These are phyloP conservation scores for Hemistola chrysoprasaria DNA, from an alignment of 2,888 invertebrate genomes.

Conservation along the genomic window DNA sequence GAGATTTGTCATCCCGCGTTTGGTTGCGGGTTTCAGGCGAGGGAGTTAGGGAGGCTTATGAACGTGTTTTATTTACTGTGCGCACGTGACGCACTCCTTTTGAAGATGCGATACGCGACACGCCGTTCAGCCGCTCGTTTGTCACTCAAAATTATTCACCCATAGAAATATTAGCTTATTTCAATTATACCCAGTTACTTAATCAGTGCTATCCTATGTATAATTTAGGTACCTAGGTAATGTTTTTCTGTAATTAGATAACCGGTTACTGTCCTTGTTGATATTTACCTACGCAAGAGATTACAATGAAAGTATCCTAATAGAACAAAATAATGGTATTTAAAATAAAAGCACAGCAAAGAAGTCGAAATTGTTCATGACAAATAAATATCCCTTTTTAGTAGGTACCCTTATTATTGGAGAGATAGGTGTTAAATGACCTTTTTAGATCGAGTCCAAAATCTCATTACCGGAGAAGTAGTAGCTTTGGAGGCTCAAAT, in stretches of 20 bases:
- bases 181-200: conserved; percentile 44
- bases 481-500: conserved; percentile 59
- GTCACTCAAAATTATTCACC: conserved; percentile 60
- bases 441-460: conserved; percentile 60
- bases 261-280: too few species aligned
- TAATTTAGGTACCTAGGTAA: too few species aligned
- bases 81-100: conserved; percentile 58
- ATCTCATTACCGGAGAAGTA: conserved; percentile 63
- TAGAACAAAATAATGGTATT: too few species aligned
- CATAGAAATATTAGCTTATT: conserved; percentile 46
- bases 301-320: too few species aligned
- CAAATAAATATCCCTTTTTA: too few species aligned
- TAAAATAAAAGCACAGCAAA: background rate
- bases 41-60: conserved; percentile 39
- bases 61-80: conserved; percentile 66
- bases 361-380: too few species aligned
- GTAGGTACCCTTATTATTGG: conserved; percentile 26
- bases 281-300: too few species aligned
- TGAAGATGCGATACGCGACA: conserved; percentile 52
- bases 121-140: conserved; percentile 59
- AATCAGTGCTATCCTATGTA: background rate
- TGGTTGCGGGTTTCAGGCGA: conserved; percentile 37
- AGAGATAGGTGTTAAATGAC: conserved; percentile 52
- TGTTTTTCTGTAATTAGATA: too few species aligned
- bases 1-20: conserved; percentile 62